Conservation (phyloP, 64 coral and sea anemone genomes). For the Catalaphyllia jardinei region DNA sequence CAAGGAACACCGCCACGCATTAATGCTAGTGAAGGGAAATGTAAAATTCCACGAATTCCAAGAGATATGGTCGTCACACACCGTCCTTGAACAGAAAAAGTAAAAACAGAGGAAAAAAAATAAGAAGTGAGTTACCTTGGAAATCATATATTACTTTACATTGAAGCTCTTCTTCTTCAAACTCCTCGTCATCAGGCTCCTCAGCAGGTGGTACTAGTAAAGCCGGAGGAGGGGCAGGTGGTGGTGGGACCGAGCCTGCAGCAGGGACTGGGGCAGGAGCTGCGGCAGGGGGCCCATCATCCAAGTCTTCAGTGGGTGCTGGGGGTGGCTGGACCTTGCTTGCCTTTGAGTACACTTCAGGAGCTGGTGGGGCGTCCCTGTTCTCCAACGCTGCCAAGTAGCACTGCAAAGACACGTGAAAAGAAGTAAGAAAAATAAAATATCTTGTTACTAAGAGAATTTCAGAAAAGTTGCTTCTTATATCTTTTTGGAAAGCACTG, state of each 20-base stretch:
- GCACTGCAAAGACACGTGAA: conserved; percentile 37
- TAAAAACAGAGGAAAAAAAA: not conserved
- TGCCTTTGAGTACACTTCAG: conserved; percentile 68
- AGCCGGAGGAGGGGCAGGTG: conserved; percentile 61
- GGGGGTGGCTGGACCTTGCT: conserved; percentile 47
- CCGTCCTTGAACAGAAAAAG: not conserved
- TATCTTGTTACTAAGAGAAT: not conserved
- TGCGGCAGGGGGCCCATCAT: conserved; percentile 17
- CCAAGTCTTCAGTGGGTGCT: not conserved
- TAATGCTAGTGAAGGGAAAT: too few species aligned
- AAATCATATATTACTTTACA: conserved; percentile 94
- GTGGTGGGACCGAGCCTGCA: not conserved
- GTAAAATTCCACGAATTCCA: too few species aligned
- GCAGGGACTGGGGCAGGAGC: not conserved
- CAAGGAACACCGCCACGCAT: too few species aligned
- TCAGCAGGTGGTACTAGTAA: conserved; percentile 58
- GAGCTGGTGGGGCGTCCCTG: conserved; percentile 66
- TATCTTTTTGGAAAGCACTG: too few species aligned
- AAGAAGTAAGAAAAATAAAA: not conserved
- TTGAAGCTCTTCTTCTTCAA: conserved; percentile 79
- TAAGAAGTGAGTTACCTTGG: conserved; percentile 62
- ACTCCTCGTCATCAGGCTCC: conserved; percentile 63
- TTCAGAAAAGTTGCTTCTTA: too few species aligned
- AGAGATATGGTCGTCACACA: not conserved
- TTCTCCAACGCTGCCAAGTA: conserved; percentile 88